Evolutionary conservation across 2,797 vertebrate species (phyloP), one percentile per base, ranked within the genome.

Genomic region (Liparis tanakae): DNA sequence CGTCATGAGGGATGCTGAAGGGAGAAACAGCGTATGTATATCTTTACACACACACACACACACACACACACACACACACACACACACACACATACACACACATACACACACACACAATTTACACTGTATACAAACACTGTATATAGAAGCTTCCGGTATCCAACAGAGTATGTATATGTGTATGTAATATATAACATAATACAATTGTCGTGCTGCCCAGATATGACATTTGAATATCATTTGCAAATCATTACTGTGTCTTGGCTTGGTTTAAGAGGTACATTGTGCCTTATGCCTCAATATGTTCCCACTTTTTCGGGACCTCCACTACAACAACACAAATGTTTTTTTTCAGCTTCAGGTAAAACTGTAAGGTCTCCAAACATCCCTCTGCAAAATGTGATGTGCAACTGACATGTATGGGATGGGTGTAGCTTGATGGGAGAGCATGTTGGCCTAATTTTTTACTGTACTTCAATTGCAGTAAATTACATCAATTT

Each of bases 241-340:
- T 89, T 83, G 72, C 90, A 91, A 87, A 56, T 71, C 57, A 88
- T 91, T 89, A 83, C 58, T 63, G 79, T 84, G 80, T 85, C 85
- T 83, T 69, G 72, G 60, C 46, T 71, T 36, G 15, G 46, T 65
- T 78, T 44, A 34, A 50, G 64, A 65, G 71, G 70, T 85, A 81
- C 77, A 79, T 67, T 80, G 56, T 74, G 30, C 59, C 72, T 51
- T 30, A 44, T 68, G 51, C 57, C 51, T 48, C 50, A 65, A 70
- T 5, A 72, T 65, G 57, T 74, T 65, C 18, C 18, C 43, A 72
- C 46, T 15, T 53, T 65, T 65, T 61, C 64, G 59, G 30, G 37
- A 71, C 34, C 18, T 79, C 17, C 25, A 36, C 50, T 18, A 22
- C 36, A 81, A 69, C 17, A 65, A 3, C 53, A 15, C 22, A 54